A percentile compares a stretch with the other conserved stretches of the same genome.
Evolutionary conservation across 2,797 vertebrate species (phyloP).

Genomic region (Acanthis flammea): DNA sequence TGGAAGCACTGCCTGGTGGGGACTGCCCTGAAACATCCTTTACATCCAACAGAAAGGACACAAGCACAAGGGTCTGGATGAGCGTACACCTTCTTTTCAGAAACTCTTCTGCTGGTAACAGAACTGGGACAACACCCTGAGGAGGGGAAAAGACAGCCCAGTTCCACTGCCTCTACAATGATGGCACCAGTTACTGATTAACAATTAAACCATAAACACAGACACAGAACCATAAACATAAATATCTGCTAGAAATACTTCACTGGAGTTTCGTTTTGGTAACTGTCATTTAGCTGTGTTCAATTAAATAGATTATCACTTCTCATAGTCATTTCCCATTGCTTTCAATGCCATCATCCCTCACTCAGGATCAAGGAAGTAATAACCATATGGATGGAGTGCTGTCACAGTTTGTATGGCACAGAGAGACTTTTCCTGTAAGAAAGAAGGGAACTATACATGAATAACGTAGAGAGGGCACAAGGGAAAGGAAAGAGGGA

Average conservation of each 20-base stretch:
- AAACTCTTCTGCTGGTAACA: neutral
- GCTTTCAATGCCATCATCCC: neutral
- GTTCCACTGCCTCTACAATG: neutral
- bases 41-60: neutral
- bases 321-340: neutral
- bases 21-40: neutral
- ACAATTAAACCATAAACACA: neutral
- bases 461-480: neutral
- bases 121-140: neutral
- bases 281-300: neutral
- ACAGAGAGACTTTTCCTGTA: neutral
- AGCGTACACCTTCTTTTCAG: neutral
- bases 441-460: neutral
- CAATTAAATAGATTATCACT: neutral
- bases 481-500: neutral
- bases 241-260: neutral
- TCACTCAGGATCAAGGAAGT: neutral
- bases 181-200: neutral
- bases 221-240: neutral
- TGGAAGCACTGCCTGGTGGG: neutral
- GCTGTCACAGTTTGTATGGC: neutral
- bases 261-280: neutral
- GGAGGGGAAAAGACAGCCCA: neutral
- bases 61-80: fast-evolving
- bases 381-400: neutral